These are phyloP conservation scores for Cheilosia vulpina DNA, from an alignment of 2,888 invertebrate genomes.

Conservation along the genomic window DNA sequence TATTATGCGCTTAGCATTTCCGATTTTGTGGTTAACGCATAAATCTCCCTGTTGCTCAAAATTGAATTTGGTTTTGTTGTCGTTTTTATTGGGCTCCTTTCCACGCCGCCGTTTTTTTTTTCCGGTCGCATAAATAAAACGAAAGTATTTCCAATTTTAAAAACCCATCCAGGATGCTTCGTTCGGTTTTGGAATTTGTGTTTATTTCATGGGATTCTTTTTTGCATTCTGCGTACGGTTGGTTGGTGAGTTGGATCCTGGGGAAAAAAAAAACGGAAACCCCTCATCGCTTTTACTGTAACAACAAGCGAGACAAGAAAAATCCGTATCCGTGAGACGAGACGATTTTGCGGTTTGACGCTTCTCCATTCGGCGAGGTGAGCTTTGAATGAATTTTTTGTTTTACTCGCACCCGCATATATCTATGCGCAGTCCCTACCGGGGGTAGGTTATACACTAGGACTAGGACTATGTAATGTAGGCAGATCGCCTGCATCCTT, in stretches of 20 bases:
- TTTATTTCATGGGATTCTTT: slow-evolving; percentile 38
- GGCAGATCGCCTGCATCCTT: slow-evolving; percentile 11
- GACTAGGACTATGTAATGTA: not conserved
- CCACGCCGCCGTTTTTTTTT: slow-evolving; percentile 11
- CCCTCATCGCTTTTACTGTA: slow-evolving; percentile 30
- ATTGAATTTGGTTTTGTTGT: slow-evolving; percentile 49
- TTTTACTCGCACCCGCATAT: not conserved
- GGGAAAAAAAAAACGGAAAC: slow-evolving; percentile 9
- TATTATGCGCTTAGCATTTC: slow-evolving; percentile 52
- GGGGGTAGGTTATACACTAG: not conserved
- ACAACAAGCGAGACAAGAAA: slow-evolving; percentile 53
- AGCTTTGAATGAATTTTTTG: slow-evolving; percentile 20
- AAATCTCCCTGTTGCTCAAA: slow-evolving; percentile 69
- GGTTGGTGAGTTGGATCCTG: slow-evolving; percentile 17
- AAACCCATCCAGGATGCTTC: slow-evolving; percentile 30
- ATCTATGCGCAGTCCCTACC: not conserved
- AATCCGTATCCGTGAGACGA: slow-evolving; percentile 34
- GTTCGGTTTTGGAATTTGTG: slow-evolving; percentile 50
- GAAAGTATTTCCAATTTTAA: slow-evolving; percentile 67
- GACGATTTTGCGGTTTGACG: slow-evolving; percentile 74
- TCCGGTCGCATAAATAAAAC: slow-evolving; percentile 61
- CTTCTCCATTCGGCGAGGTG: slow-evolving; percentile 35
- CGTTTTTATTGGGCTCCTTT: not conserved
- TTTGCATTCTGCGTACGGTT: slow-evolving; percentile 16
- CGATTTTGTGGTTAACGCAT: slow-evolving; percentile 70